These are phyloP conservation scores for Ephestia elutella DNA, from an alignment of 1,140 invertebrate genomes.

Conservation along the genomic window DNA sequence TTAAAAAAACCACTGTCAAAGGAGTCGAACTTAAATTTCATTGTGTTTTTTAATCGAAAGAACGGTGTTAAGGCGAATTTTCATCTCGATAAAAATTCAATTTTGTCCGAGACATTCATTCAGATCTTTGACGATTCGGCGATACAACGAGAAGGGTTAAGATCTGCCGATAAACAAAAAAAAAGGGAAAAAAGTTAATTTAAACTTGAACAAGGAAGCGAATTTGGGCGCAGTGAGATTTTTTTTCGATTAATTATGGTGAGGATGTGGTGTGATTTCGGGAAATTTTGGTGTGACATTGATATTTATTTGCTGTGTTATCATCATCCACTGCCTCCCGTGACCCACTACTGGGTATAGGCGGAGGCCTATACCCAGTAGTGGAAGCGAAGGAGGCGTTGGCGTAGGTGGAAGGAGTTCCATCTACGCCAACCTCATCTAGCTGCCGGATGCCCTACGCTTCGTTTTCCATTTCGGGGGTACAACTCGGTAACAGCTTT, in stretches of 20 bases:
- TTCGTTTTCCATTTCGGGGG: no score
- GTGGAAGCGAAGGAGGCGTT: no score
- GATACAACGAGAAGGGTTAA: constrained; percentile 58
- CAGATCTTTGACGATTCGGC: constrained; percentile 57
- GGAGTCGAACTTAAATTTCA: constrained; percentile 2
- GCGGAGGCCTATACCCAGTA: no score
- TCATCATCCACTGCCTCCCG: no score
- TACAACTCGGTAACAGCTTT: no score
- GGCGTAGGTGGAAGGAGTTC: no score
- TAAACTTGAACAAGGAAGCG: constrained; percentile 48
- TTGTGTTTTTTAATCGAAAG: constrained; percentile 8
- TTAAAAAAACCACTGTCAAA: background rate
- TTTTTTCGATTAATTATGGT: constrained; percentile 19
- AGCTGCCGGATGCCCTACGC: no score
- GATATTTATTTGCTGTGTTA: no score
- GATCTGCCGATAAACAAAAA: constrained; percentile 63
- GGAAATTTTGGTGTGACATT: constrained; percentile 18
- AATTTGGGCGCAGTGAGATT: constrained; percentile 9
- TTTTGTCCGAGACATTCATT: constrained; percentile 46
- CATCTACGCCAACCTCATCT: no score
- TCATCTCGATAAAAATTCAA: constrained; percentile 71
- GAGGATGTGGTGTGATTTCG: constrained; percentile 12
- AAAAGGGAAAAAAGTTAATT: constrained; percentile 22
- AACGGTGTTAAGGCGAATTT: constrained; percentile 33
- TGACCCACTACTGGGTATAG: no score